phyloP scores from a whole-genome alignment of 2,888 invertebrate genomes.

The Choristoneura rosaceana region DNA sequence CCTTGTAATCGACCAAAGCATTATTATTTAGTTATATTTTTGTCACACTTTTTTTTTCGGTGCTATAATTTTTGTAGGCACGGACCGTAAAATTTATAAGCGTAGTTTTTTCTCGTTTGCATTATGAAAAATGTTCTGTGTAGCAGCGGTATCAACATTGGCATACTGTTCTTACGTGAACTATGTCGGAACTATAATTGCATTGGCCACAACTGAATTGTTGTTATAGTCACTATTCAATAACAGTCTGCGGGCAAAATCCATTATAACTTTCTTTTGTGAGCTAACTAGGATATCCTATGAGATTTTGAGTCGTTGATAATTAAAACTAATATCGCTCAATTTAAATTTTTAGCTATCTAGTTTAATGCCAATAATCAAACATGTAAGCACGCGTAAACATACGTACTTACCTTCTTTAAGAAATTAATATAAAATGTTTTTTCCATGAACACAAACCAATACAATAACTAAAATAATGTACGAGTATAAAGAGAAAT shows the following conservation, averaged over 20 bases:
- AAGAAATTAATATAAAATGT: neutral
- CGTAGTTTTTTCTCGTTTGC: neutral
- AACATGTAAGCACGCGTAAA: neutral
- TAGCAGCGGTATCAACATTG: neutral
- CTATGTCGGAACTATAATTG: constrained; percentile 70
- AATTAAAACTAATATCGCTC: constrained; percentile 21
- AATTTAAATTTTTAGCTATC: too few relatives aligned
- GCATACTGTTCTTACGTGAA: constrained; percentile 26
- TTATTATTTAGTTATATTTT: neutral
- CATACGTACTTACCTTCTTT: neutral
- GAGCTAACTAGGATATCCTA: constrained; percentile 43
- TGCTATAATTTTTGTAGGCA: neutral
- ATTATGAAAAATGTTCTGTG: neutral
- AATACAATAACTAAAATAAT: neutral
- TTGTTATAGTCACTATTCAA: constrained; percentile 80
- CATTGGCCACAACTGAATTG: constrained; percentile 82
- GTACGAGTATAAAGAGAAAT: constrained; percentile 6
- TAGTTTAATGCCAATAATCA: too few relatives aligned
- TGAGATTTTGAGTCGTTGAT: constrained; percentile 18
- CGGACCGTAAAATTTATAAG: neutral
- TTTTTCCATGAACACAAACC: neutral
- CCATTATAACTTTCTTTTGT: constrained; percentile 53
- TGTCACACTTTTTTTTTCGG: neutral
- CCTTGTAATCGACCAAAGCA: constrained; percentile 13
- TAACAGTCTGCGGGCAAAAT: constrained; percentile 74